Evolutionary conservation across 2,797 vertebrate species (phyloP).

Genomic region (Chrosomus eos): DNA sequence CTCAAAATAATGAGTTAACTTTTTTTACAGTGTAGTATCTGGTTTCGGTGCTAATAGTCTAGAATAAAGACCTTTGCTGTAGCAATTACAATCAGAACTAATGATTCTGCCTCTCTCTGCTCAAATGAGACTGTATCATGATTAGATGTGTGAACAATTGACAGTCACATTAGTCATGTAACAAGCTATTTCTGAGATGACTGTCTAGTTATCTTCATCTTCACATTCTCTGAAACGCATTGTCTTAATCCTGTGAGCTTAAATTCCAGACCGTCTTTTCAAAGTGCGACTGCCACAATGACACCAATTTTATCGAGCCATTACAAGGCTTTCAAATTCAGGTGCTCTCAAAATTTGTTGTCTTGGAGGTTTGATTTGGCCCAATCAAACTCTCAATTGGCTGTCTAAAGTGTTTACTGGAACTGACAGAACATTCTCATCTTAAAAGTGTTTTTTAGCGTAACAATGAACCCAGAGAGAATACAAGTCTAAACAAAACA

Average conservation of each 20-base stretch:
- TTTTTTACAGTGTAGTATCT: too few relatives aligned
- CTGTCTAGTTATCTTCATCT: not conserved
- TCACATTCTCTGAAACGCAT: constrained; percentile 2
- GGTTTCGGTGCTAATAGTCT: not conserved
- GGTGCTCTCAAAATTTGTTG: not conserved
- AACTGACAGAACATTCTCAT: not conserved
- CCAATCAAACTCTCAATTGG: constrained; percentile 14
- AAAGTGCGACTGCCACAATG: not conserved
- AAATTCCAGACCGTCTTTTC: constrained; percentile 1
- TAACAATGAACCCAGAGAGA: not conserved
- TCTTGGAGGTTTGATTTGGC: not conserved
- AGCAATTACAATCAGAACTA: not conserved
- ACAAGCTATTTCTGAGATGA: not conserved
- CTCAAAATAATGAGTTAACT: too few relatives aligned
- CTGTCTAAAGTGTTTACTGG: constrained; percentile 5
- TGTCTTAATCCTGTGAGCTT: not conserved
- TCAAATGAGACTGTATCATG: not conserved
- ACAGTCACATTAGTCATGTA: constrained; percentile 3
- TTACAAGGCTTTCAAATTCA: constrained; percentile 23
- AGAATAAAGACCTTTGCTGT: not conserved
- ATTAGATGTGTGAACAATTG: not conserved
- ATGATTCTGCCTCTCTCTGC: not conserved
- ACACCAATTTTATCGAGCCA: constrained; percentile 7
- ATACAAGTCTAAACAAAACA: not conserved
- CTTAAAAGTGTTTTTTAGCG: not conserved